A percentile compares a stretch with the other conserved stretches of the same genome.
Conservation (phyloP, 2,888 invertebrate species). For the Orthosia incerta region DNA sequence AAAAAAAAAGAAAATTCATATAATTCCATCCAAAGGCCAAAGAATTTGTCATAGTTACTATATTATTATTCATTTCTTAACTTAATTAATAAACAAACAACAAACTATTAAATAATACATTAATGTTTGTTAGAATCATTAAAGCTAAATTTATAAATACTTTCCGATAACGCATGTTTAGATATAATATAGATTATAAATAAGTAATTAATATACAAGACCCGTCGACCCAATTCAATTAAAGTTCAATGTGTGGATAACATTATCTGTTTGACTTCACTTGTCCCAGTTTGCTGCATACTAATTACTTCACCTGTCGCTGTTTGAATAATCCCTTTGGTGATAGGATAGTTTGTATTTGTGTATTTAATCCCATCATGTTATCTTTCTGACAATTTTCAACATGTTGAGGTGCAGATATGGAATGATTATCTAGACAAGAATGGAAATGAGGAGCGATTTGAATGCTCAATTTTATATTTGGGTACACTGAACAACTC, state of each 20-base stretch:
- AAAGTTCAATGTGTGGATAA: constrained; percentile 63
- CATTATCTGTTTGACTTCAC: constrained; percentile 56
- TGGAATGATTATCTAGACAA: neutral
- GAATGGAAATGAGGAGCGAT: too few relatives aligned
- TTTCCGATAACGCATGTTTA: constrained; percentile 39
- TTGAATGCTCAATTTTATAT: too few relatives aligned
- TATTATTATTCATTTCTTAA: neutral
- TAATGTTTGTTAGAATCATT: neutral
- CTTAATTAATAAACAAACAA: neutral
- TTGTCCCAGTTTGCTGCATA: constrained; percentile 60
- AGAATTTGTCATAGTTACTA: too few relatives aligned
- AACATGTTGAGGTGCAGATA: neutral
- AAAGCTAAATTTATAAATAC: constrained; percentile 10
- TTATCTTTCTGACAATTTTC: neutral
- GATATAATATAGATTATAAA: constrained; percentile 54
- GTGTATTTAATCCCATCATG: neutral
- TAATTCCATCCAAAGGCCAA: too few relatives aligned
- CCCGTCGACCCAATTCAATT: constrained; percentile 62
- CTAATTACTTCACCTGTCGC: constrained; percentile 48
- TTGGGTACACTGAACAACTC: too few relatives aligned
- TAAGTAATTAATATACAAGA: constrained; percentile 62
- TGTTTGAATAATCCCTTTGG: constrained; percentile 21
- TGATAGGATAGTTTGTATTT: constrained; percentile 6
- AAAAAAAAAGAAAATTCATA: too few relatives aligned
- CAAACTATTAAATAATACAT: too few relatives aligned